Evolutionary conservation across 2,888 invertebrate genomes (phyloP), one percentile per base, ranked within the genome.

Genomic region (Xylophagus ater): DNA sequence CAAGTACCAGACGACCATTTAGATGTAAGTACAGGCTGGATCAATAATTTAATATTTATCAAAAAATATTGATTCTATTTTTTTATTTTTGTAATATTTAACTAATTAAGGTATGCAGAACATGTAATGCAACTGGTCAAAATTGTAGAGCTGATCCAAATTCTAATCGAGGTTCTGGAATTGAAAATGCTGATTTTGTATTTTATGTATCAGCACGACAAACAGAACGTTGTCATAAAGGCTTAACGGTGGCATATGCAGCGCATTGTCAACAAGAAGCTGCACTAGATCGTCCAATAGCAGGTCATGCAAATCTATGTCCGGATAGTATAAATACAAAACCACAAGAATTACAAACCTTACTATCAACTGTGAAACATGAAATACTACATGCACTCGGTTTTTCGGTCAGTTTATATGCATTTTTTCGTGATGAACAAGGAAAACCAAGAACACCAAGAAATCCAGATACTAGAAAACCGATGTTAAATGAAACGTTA

Each of bases 201-300:
- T 80, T 98, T 49, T 98, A 97, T 64, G 90, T 98, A 6, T 94
- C 94, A 4, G 93, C 96, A 0, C 78, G 89, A 56, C 84, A 90
- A 60, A 92, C 94, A 0, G 83, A 85, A 51, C 69, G 94, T n/a
- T 98, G 98, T 60, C 77, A 81, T 46, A 81, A 87, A 50, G 87
- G 87, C 0, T 70, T 85, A 45, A 94, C 96, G 0, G 92, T 96
- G 2, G 96, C 97, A 0, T 97, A 96, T 65, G 96, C 97, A 1
- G 94, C 96, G 1, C 97, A 98, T 62, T 98, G 98, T 55, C 97
- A 98, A 60, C 93, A 94, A 60, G 97, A 98, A 63, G 75, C 83
- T 0, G 81, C 83, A 1, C 66, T 94, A 23, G 97, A 98, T 66
- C 89, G 96, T 47, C 98, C 98, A 0, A 92, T 98, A 41, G 97